Base-by-base conservation (phyloP, 35 echinoderm and acorn worm species). In the Amphiura filiformis region DNA sequence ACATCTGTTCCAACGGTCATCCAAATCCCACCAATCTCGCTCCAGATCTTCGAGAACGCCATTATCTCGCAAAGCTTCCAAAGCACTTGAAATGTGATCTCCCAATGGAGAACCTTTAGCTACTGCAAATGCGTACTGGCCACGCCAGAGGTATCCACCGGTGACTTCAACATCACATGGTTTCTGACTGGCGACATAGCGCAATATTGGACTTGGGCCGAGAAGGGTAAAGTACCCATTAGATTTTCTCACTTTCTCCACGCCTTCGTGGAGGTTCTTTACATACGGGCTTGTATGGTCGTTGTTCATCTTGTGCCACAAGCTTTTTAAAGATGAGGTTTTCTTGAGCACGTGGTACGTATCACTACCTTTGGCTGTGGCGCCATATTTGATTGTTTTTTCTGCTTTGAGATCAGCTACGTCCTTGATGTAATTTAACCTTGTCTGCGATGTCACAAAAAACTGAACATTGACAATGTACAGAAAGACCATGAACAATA, bases 401-500 rank as follows among this genome's bases (percentile, higher is more conserved):
- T 70, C 61, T 26, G 15, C 28, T 23, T 70, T 70, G 7, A 99
- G 84, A 30, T 93, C 90, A 41, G 87, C 88, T 7, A 87, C 80
- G 18, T 76, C 49, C n/a, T 84, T 86, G 5, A 92, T 79, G 38
- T 86, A 80, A 4, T 80, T 87, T 4, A 94, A 34, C 13, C 92
- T 82, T 77, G 92, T 99, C 56, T 89, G 89, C n/a, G 93, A 84
- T 28, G 90, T 99, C 33, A 99, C 87, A 61, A 92, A 99, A 87
- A 77, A 92, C 1, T 89, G 87, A 1, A 99, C 87, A 61, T 99
- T 99, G 28, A 92, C 81, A 17, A 99, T 76, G 37, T 99, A 99
- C 31, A 94, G 84, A 90, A 99, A 99, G 0, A 99, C 92, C 90
- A 99, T 99, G 39, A 94, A 85, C 0, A 99, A 75, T 57, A 88